These are phyloP conservation scores for Chaetodon trifascialis DNA, from an alignment of 2,113 vertebrate genomes.

Conservation along the genomic window DNA sequence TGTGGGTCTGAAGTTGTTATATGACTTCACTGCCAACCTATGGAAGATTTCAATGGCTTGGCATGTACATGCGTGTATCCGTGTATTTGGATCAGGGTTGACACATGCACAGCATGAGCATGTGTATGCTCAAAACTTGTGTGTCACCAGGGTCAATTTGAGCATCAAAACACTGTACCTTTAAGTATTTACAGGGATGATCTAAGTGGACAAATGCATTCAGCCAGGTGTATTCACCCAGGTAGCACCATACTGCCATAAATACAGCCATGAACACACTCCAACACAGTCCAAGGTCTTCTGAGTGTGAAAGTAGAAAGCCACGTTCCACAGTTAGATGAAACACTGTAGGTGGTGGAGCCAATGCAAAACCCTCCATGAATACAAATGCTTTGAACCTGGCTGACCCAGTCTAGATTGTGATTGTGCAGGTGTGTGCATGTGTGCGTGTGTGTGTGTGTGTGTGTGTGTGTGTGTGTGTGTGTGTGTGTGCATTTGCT, in stretches of 20 bases:
- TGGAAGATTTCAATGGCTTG: neutral
- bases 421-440: conserved; percentile 62
- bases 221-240: conserved; percentile 53
- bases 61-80: neutral
- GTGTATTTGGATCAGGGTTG: conserved; percentile 5
- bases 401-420: conserved; percentile 79
- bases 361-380: conserved; percentile 82
- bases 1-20: neutral
- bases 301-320: conserved; percentile 73
- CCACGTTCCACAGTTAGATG: conserved; percentile 76
- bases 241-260: conserved; percentile 58
- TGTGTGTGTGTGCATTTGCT: neutral
- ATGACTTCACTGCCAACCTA: neutral
- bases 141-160: conserved; percentile 53
- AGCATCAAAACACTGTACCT: conserved; percentile 48
- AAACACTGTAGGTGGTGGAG: conserved; percentile 82
- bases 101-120: conserved; percentile 23
- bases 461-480: conserved; percentile 39
- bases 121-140: neutral
- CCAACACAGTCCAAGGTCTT: conserved; percentile 73
- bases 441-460: conserved; percentile 16
- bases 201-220: conserved; percentile 60
- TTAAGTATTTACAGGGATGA: conserved; percentile 60
- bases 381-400: conserved; percentile 83
- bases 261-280: conserved; percentile 73